Base-by-base conservation (phyloP, 2,888 invertebrate species). In the Drosophila antonietae region DNA sequence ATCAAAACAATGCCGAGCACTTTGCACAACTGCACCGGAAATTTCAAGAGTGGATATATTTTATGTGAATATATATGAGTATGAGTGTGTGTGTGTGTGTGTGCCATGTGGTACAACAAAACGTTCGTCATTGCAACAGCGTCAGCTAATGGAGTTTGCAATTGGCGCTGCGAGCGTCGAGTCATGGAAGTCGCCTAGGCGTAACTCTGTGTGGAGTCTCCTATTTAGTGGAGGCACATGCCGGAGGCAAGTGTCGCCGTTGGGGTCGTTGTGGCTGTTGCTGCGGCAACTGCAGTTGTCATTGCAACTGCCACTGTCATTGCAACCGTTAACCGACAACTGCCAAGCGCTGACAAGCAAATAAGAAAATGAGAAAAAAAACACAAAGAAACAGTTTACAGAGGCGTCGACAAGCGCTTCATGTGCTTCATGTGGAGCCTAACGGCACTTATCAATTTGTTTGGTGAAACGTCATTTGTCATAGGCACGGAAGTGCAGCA, bases 391-490 rank as follows among this genome's bases (percentile, higher is more conserved):
- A 64, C 55, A 70, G 51, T 18, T 15, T 55, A 61, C 62, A 69
- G 74, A 74, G 70, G 77, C 71, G 82, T 62, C 71, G 68, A 73
- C 80, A 68, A 58, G 57, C 64, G 56, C 52, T 51, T n/a, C 59
- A 59, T 43, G 56, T 51, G 56, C 52, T 51, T 12, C 59, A 59
- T 52, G 56, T 51, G 20, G 37, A 46, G 72, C 55, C 78, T 81
- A 85, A 84, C 84, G 83, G 83, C 73, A 84, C 74, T 81, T 81
- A 84, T 86, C 84, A 84, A 84, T 84, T 83, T 81, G 68, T 80
- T 78, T 72, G 71, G 68, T 74, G 78, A 81, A 75, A 70, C 61
- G 78, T 73, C 81, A 84, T 84, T 83, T 86, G 80, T 83, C 84
- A 80, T 72, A 73, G 78, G n/a, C 66, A 49, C 78, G 77, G 77